phyloP scores from a whole-genome alignment of 2,113 vertebrate species.

The Pavo muticus region DNA sequence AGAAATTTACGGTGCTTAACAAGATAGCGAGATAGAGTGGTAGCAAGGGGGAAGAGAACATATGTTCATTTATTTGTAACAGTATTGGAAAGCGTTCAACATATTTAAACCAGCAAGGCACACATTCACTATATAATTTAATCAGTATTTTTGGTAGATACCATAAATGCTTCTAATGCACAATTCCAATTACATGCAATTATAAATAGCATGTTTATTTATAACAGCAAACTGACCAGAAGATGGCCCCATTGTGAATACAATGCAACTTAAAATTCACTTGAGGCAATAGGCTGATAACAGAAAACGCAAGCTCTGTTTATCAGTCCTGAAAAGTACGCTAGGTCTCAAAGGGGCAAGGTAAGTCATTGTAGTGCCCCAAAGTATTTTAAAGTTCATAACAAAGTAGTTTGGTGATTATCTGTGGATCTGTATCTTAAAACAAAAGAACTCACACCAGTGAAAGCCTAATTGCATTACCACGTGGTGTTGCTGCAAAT shows the following conservation, averaged over 20 bases:
- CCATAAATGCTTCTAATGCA: slow-evolving; percentile 57
- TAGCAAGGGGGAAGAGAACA: slow-evolving; percentile 61
- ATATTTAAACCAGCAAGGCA: slow-evolving; percentile 65
- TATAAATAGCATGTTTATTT: slow-evolving; percentile 11
- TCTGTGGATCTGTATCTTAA: not conserved
- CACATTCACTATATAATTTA: slow-evolving; percentile 70
- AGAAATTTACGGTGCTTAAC: slow-evolving; percentile 48
- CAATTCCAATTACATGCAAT: slow-evolving; percentile 49
- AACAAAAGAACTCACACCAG: not conserved
- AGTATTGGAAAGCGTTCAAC: slow-evolving; percentile 51
- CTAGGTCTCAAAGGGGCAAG: slow-evolving; percentile 18
- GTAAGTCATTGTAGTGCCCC: not conserved
- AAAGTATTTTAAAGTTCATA: slow-evolving; percentile 47
- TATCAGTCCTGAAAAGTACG: slow-evolving; percentile 62
- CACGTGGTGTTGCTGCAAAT: not conserved
- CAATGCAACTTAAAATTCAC: slow-evolving; percentile 61
- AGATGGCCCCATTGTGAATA: slow-evolving; percentile 58
- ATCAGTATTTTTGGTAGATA: slow-evolving; percentile 66
- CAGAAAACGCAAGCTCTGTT: slow-evolving; percentile 40
- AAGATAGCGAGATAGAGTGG: slow-evolving; percentile 64
- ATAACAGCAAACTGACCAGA: slow-evolving; percentile 52
- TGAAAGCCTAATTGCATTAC: not conserved
- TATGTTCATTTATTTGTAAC: slow-evolving; percentile 76
- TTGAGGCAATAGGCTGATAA: slow-evolving; percentile 36
- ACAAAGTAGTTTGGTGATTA: not conserved